Base-by-base conservation (phyloP, 2,797 vertebrate genomes). In the Chloroceryle inda region DNA sequence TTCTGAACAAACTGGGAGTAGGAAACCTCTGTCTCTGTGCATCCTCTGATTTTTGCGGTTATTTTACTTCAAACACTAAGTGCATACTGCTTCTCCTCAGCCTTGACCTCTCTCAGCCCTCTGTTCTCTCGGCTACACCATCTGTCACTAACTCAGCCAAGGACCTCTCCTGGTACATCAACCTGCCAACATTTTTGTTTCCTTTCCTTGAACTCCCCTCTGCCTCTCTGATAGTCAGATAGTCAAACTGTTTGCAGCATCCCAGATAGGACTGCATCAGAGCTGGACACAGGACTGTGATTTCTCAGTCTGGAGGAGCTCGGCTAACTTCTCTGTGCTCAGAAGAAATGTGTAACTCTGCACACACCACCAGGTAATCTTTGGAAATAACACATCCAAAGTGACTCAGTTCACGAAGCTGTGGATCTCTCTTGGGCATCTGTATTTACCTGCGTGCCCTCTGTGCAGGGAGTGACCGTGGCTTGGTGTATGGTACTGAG, bases 101-200 rank as follows among this genome's bases (percentile, higher is more conserved):
- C 55, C 61, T 71, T 68, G 88, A 89, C 91, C 94, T 85, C 87
- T 78, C 88, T 71, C 56, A 67, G 81, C 89, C 80, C 93, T 87
- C 80, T 77, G 67, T 87, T 91, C 90, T 95, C 71, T 82, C 35
- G 69, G 67, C 90, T 79, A 20, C 40, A 62, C 96, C 95, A 96
- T 96, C 93, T 94, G 94, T 66, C 92, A 85, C 83, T 76, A 89
- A 58, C 55, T 85, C 80, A 56, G 93, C 92, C 93, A 90, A 92
- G 63, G 77, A 88, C 64, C 44, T 88, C 88, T 88, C 82, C 88
- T 59, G 89, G 80, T 89, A 85, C 85, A 73, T 44, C 44, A 67
- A 84, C 73, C 44, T 94, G 92, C 95, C 95, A 97, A 85, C 76
- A 47, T 84, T 96, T 91, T 68, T 80, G 73, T 89, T 96, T 81